A percentile compares a stretch with the other conserved stretches of the same genome.
phyloP scores from a whole-genome alignment of 92 coral and sea anemone species.

The Phenganax stokvisi region DNA sequence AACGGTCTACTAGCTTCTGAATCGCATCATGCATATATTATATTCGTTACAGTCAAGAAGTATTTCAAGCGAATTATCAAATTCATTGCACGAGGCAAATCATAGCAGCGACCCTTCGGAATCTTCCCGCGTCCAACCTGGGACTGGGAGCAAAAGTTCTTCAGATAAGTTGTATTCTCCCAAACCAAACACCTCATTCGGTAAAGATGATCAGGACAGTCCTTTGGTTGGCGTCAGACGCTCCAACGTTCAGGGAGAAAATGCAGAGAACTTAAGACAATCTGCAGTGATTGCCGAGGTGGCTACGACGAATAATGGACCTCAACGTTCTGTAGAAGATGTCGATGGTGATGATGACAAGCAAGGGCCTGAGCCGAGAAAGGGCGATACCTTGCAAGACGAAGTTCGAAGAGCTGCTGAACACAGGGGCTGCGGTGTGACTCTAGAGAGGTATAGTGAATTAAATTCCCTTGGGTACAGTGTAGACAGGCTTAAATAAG shows the following conservation, averaged over 20 bases:
- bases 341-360: conserved; percentile 17
- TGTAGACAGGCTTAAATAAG: no score
- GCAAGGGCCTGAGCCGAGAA: conserved; percentile 34
- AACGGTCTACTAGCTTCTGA: background rate
- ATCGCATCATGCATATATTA: background rate
- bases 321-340: background rate
- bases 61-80: conserved; percentile 29
- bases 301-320: background rate
- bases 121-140: background rate
- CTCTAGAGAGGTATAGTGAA: conserved; percentile 16
- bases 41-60: conserved; percentile 1
- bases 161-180: conserved; percentile 18
- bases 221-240: conserved; percentile 32
- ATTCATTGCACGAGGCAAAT: conserved; percentile 9
- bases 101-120: background rate
- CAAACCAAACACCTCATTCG: background rate
- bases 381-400: conserved; percentile 21
- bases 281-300: background rate
- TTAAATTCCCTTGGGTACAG: background rate
- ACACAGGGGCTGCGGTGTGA: conserved; percentile 14
- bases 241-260: conserved; percentile 1
- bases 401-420: background rate
- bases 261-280: background rate
- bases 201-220: conserved; percentile 25
- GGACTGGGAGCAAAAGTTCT: background rate